Evolutionary conservation across 2,113 vertebrate genomes (phyloP).

Genomic region (Sylvilagus bachmani): DNA sequence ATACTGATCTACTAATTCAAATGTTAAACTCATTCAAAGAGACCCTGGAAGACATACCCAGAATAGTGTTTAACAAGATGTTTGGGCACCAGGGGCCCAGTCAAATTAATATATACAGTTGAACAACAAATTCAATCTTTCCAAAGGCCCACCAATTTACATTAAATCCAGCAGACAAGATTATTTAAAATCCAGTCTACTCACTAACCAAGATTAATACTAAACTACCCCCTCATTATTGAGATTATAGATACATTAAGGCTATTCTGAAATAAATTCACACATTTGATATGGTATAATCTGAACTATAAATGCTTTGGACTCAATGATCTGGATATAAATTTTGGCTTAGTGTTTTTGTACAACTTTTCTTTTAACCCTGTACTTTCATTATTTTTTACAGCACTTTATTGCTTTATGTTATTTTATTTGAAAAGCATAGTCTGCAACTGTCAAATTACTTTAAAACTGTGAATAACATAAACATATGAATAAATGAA

Average conservation of each 20-base stretch:
- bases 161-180: constrained; percentile 34
- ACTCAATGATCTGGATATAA: background rate
- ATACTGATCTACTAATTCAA: too few relatives aligned
- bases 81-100: background rate
- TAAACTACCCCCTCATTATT: background rate
- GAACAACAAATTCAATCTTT: background rate
- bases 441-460: background rate
- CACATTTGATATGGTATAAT: background rate
- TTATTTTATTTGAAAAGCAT: too few relatives aligned
- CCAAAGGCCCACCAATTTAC: background rate
- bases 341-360: background rate
- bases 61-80: background rate
- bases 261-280: constrained; percentile 28
- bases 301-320: background rate
- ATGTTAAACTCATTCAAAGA: background rate
- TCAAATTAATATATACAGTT: background rate
- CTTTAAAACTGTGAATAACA: background rate
- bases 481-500: too few relatives aligned
- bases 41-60: too few relatives aligned
- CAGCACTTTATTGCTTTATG: too few relatives aligned
- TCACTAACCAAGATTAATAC: background rate
- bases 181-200: background rate
- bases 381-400: background rate
- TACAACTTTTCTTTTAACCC: background rate
- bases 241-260: background rate